phyloP scores from a whole-genome alignment of 2,797 vertebrate species.

The Clamator glandarius region DNA sequence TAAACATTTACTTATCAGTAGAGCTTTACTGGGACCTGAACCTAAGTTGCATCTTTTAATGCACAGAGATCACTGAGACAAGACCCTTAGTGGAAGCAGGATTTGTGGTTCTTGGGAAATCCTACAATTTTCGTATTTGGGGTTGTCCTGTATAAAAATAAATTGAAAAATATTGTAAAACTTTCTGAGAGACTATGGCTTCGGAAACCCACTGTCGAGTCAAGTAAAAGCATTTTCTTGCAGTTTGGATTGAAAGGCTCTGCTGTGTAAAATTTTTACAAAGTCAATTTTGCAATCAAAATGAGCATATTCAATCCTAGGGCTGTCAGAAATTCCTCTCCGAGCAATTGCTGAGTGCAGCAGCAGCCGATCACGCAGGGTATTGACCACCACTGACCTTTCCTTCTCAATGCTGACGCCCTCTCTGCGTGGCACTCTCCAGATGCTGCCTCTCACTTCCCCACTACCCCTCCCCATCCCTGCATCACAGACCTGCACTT shows the following conservation, averaged over 20 bases:
- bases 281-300: not conserved
- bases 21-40: not conserved
- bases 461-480: not conserved
- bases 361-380: rapidly evolving
- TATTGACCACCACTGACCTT: not conserved
- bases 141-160: not conserved
- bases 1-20: not conserved
- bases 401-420: not conserved
- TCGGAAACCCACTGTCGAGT: rapidly evolving
- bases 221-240: not conserved
- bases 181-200: not conserved
- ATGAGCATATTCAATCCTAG: not conserved
- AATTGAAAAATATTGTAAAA: not conserved
- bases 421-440: not conserved
- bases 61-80: not conserved
- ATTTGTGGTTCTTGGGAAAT: not conserved
- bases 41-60: not conserved
- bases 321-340: not conserved
- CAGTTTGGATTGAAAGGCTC: not conserved
- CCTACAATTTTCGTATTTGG: not conserved
- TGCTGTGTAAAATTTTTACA: rapidly evolving
- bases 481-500: rapidly evolving
- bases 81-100: not conserved
- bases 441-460: rapidly evolving
- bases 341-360: rapidly evolving